These are phyloP conservation scores for Catonia carolina DNA, from an alignment of 2,888 invertebrate species.

Conservation along the genomic window DNA sequence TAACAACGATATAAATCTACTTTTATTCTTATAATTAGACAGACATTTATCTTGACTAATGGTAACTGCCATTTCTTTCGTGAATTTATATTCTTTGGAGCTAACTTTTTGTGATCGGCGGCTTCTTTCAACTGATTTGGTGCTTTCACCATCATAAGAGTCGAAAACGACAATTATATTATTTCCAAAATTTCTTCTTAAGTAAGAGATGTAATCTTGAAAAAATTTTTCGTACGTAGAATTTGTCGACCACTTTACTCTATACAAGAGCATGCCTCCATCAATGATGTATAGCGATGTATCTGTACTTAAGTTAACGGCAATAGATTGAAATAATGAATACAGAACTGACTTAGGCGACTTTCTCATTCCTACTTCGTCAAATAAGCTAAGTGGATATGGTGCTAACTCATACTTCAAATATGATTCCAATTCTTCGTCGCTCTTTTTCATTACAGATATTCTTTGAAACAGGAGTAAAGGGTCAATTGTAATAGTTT, in stretches of 20 bases:
- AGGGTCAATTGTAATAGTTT: conserved; percentile 30
- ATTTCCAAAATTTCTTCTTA: conserved; percentile 31
- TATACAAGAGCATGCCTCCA: conserved; percentile 29
- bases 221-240: conserved; percentile 29
- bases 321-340: conserved; percentile 23
- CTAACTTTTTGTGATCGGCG: not conserved
- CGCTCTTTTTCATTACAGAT: conserved; percentile 15
- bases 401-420: conserved; percentile 33
- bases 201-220: conserved; percentile 33
- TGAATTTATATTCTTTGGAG: conserved; percentile 30
- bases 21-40: conserved; percentile 31
- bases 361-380: conserved; percentile 31
- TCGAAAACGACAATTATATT: conserved; percentile 33
- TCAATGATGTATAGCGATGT: conserved; percentile 22
- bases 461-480: conserved; percentile 34
- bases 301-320: not conserved
- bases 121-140: not conserved
- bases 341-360: conserved; percentile 14
- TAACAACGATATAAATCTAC: conserved; percentile 33
- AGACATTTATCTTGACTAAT: conserved; percentile 34
- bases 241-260: conserved; percentile 21
- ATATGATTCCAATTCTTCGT: conserved; percentile 28
- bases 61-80: conserved; percentile 23
- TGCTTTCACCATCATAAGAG: conserved; percentile 22
- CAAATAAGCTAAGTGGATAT: conserved; percentile 30